Evolutionary conservation across 2,797 vertebrate species (phyloP), one percentile per base, ranked within the genome.

Genomic region (Scarus forsteni): DNA sequence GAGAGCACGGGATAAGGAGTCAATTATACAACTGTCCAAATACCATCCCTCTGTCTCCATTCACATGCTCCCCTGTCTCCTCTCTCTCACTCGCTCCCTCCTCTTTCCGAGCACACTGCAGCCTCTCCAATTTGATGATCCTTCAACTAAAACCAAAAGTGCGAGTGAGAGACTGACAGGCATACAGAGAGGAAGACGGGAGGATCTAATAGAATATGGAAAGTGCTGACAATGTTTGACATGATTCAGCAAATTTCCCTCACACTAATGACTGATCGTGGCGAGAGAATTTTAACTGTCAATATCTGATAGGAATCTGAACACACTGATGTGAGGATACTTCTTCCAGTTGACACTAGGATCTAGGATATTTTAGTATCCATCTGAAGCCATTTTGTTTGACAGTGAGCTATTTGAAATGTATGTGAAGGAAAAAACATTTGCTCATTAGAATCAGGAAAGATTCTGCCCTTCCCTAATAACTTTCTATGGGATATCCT

Each of bases 21-120:
- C 87, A 89, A 90, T 92, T 90, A 91, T 85, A 86, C 61, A 79
- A 86, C 84, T 90, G 81, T 89, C 88, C 87, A 85, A 90, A 90
- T 85, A 84, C 76, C 75, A 65, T 52, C 55, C 69, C 43, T 76
- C 69, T 52, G 70, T 84, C 75, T 85, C 80, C 60, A 81, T 86
- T 70, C 69, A 64, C 59, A 60, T 39, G 34, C 61, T 78, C 48
- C 36, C 66, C 62, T 53, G 53, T 56, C 54, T 38, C 10, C 36
- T 63, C 50, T 40, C n/a, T 54, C 54, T 62, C 58, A 54, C 38
- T 56, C 36, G 6, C 61, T 77, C 42, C 72, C 49, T 27, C 38
- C 45, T 72, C 64, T 65, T 55, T 42, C 70, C 69, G 63, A 81
- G 66, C 71, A 60, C 50, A 59, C 61, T 73, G 60, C 48, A 73